Evolutionary conservation across 2,113 vertebrate genomes (phyloP), one percentile per base, ranked within the genome.

Genomic region (Stigmatopora nigra): DNA sequence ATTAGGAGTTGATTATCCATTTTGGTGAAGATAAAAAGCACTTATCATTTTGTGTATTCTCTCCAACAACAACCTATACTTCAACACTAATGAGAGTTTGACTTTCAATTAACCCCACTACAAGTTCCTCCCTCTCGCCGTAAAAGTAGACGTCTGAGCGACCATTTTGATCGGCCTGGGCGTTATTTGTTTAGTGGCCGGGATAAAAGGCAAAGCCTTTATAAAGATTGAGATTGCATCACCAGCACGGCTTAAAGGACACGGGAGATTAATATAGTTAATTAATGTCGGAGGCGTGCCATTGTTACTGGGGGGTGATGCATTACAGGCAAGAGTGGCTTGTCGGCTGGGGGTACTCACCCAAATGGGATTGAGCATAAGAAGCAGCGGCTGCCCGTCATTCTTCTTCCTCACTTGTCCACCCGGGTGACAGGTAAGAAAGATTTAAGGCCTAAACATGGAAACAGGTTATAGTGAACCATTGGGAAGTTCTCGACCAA

Each of bases 41-140:
- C 49, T 52, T 20, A 53, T 53, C 51, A 53, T 53, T 56, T 56
- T 56, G 72, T 19, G 46, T 31, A 51, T 52, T 64, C 48, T 49
- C 61, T 51, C 8, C 75, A 63, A 70, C 74, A 61, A 51, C 63
- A 22, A 69, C 55, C 63, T 72, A 71, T 68, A 67, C 74, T 77
- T 64, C 66, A 90, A 90, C 89, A 90, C 78, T 64, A 47, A 35
- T 56, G 71, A 12, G 89, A 90, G 91, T 91, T 89, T 90, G 90
- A 90, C 91, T 91, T 91, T 91, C 88, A 91, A 92, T 92, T 91
- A 92, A 91, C 89, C 90, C 87, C 88, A 68, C 72, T 78, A 82
- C 86, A 85, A 81, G 73, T 82, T 83, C 79, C 84, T 84, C 78
- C 82, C 82, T 86, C 82, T 84, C 76, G 74, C 87, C 84, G 91